A percentile compares a stretch with the other conserved stretches of the same genome.
These are phyloP conservation scores for Brienomyrus longianalis DNA, from an alignment of 2,113 vertebrate genomes.

Conservation along the genomic window DNA sequence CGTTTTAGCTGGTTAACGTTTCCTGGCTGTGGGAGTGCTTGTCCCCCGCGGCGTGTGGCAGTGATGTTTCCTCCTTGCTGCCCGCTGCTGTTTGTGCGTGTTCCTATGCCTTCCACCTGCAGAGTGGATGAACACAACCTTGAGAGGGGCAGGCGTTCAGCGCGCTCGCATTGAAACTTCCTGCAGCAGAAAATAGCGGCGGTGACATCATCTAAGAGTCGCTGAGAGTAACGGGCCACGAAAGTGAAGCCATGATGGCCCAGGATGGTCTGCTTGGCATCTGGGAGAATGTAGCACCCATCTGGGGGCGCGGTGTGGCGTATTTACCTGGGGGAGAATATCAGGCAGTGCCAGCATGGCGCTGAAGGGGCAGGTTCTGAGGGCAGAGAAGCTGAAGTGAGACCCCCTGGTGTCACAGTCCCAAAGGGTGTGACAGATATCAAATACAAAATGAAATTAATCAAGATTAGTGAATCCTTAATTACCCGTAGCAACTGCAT, in stretches of 20 bases:
- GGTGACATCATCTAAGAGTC: not conserved
- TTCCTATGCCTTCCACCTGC: not conserved
- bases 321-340: not conserved
- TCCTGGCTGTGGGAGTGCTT: not conserved
- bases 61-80: not conserved
- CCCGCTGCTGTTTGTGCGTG: not conserved
- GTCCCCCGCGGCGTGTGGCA: not conserved
- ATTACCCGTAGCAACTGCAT: not conserved
- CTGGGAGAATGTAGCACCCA: not conserved
- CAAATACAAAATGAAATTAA: not conserved
- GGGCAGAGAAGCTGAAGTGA: not conserved
- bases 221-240: not conserved
- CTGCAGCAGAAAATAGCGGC: not conserved
- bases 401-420: not conserved
- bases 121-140: not conserved
- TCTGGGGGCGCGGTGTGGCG: not conserved
- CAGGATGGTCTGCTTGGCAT: not conserved
- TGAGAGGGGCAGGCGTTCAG: not conserved
- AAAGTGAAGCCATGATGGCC: not conserved
- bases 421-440: not conserved
- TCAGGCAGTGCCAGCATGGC: not conserved
- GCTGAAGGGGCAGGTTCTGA: not conserved
- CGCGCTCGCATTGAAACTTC: not conserved
- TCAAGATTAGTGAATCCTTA: not conserved
- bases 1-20: not conserved